A percentile compares a stretch with the other conserved stretches of the same genome.
These are phyloP conservation scores for Scophthalmus maximus DNA, from an alignment of 2,113 vertebrate species.

Conservation along the genomic window DNA sequence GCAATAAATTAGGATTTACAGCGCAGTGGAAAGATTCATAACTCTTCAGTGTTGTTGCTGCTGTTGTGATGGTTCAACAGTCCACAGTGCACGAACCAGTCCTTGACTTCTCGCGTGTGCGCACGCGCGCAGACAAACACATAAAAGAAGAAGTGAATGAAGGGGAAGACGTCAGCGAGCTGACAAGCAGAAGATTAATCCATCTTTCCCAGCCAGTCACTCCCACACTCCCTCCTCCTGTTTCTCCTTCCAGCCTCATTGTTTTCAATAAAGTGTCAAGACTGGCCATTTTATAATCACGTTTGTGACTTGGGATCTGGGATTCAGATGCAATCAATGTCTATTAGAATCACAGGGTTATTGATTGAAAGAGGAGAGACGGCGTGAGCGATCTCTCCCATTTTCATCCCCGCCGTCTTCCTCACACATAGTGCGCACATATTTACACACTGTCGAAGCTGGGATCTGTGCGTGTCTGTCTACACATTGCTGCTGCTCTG, in stretches of 20 bases:
- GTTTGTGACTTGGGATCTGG: constrained; percentile 83
- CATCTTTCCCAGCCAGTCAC: constrained; percentile 68
- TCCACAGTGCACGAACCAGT: constrained; percentile 3
- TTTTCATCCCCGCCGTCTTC: constrained; percentile 46
- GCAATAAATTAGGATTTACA: no score
- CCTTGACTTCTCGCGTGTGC: constrained; percentile 4
- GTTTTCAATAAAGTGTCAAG: constrained; percentile 88
- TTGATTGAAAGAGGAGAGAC: constrained; percentile 85
- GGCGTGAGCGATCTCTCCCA: constrained; percentile 74
- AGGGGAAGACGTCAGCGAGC: constrained; percentile 60
- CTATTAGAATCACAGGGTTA: constrained; percentile 84
- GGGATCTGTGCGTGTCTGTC: constrained; percentile 14
- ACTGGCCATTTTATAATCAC: constrained; percentile 83
- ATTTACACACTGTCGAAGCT: constrained; percentile 31
- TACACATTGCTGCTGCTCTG: constrained; percentile 38
- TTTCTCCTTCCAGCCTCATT: constrained; percentile 79
- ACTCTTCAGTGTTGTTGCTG: constrained; percentile 16
- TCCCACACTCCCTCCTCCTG: constrained; percentile 62
- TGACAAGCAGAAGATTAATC: constrained; percentile 82
- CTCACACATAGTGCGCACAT: constrained; percentile 43
- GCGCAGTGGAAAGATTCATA: not conserved
- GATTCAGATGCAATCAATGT: constrained; percentile 86
- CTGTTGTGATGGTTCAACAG: constrained; percentile 28
- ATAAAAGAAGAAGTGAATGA: constrained; percentile 59
- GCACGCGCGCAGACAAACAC: constrained; percentile 33